Percentiles rank a stretch among this genome's conserved stretches.
Evolutionary conservation across 2,888 invertebrate species (phyloP).

Genomic region (Caenorhabditis zanzibari): DNA sequence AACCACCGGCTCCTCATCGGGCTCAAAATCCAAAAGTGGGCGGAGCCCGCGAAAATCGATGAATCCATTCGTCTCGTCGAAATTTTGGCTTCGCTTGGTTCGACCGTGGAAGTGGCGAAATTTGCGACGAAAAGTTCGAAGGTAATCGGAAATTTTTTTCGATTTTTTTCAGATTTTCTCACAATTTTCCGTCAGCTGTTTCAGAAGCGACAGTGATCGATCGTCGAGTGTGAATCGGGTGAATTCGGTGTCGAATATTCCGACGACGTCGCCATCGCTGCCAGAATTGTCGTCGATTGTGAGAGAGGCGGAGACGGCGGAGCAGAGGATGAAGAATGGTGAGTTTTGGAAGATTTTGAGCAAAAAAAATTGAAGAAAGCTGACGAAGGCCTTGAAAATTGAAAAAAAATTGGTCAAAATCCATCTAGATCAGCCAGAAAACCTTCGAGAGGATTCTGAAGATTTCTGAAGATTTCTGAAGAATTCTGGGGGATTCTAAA

Average conservation of each 20-base stretch:
- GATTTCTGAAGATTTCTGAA: neutral
- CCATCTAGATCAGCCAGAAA: neutral
- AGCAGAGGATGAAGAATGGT: constrained; percentile 15
- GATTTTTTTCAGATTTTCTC: neutral
- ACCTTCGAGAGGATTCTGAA: neutral
- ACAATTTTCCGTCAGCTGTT: constrained; percentile 7
- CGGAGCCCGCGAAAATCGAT: constrained; percentile 42
- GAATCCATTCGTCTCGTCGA: constrained; percentile 67
- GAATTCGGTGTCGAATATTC: constrained; percentile 31
- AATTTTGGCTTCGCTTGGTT: constrained; percentile 82
- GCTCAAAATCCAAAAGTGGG: constrained; percentile 30
- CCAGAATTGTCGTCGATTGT: constrained; percentile 65
- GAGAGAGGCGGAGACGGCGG: constrained; percentile 43
- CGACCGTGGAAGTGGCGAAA: constrained; percentile 82
- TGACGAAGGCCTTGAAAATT: neutral
- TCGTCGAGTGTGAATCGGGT: constrained; percentile 56
- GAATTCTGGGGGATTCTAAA: too few species aligned
- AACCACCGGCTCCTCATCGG: constrained; percentile 14
- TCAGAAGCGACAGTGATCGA: constrained; percentile 69
- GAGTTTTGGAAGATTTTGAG: neutral
- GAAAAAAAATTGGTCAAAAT: too few species aligned
- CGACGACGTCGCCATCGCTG: constrained; percentile 68
- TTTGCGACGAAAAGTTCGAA: constrained; percentile 68
- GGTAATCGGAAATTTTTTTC: constrained; percentile 54
- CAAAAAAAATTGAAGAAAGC: neutral